Conservation (phyloP, 2,113 vertebrate species). For the Mus musculus region GRCm39 chr10:18269501-18270000, state of each 20-base stretch:
- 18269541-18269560: background rate
- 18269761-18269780: conserved; percentile 1
- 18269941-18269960: background rate
- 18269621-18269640: background rate
- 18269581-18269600: background rate
- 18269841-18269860: background rate
- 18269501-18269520: background rate
- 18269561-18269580: background rate
- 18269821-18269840: conserved; percentile 35
- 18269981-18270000: background rate
- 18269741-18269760: background rate
- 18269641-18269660: conserved; percentile 60
- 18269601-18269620: background rate
- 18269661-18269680: background rate
- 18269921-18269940: conserved; percentile 52
- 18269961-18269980: background rate
- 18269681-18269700: rapidly evolving
- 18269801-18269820: background rate
- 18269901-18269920: conserved; percentile 5
- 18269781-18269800: conserved; percentile 22
- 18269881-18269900: background rate
- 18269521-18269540: background rate
- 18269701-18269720: rapidly evolving
- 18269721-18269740: background rate
- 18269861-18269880: conserved; percentile 37